Base-by-base conservation (phyloP, 2,888 invertebrate genomes). In the Scaptomyza reducta region DNA sequence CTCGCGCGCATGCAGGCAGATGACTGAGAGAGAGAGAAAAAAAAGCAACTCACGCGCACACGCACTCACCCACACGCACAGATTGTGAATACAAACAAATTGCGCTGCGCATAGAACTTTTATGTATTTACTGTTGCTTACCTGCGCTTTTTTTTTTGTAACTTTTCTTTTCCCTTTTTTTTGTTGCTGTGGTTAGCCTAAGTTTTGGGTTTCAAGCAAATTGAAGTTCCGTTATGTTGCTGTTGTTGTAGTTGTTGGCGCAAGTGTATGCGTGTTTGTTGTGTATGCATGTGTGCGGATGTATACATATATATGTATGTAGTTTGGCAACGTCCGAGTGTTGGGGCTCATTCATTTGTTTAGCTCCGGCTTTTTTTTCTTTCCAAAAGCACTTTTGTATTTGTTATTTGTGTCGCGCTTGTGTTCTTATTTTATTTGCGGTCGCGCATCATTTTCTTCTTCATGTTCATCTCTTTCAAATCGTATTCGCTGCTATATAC, bases 321-420 rank as follows among this genome's bases (percentile, higher is more conserved):
- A 71, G 59, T 77, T 83, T 81, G 83, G 79, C 74, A 82, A 77
- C 69, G 58, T 63, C 53, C 54, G 53, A 62, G 53, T 70, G 45
- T 62, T 62, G 67, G 55, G 63, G 58, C 72, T 68, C 87, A 84
- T 84, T 82, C 87, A 82, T 83, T 67, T 71, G 72, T 66, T 47
- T 70, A 70, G 69, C 62, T 79, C 53, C 75, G 64, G 70, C 70
- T 46, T 65, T 63, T 53, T 57, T 46, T 33, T 63, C 49, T 35
- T 49, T n/a, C 40, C 10, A 3, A 6, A 55, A 56, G 49, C 58
- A 65, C 58, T 75, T 59, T 62, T 60, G 18, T 61, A 54, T 62
- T 63, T 63, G 55, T 73, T 77, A 63, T 59, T 76, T 67, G 59
- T 51, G 64, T 71, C 51, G 68, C 51, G 68, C 40, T 68, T 58